Conservation (phyloP, 2,888 invertebrate species). For the Isoperla grammatica region DNA sequence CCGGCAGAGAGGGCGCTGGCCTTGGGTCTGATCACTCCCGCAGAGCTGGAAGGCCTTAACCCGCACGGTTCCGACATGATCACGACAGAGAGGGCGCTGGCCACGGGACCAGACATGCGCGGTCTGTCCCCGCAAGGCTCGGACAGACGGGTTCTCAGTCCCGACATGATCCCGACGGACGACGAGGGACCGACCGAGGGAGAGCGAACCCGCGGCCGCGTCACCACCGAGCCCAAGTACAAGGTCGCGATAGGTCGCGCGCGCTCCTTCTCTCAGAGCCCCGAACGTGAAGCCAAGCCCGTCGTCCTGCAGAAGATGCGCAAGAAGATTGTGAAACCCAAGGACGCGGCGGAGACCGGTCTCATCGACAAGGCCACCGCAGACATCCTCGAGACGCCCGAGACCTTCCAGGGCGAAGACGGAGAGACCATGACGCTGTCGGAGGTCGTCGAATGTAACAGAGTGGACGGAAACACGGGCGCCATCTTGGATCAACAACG, state of each 20-base stretch:
- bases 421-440: conserved; percentile 63
- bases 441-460: conserved; percentile 65
- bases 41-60: conserved; percentile 39
- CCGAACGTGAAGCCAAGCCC: conserved; percentile 60
- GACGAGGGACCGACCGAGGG: conserved; percentile 49
- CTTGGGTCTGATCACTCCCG: conserved; percentile 51
- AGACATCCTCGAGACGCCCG: conserved; percentile 57
- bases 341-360: conserved; percentile 71
- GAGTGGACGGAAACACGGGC: conserved; percentile 68
- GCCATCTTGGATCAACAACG: conserved; percentile 77
- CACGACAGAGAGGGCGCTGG: background rate
- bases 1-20: conserved; percentile 56
- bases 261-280: conserved; percentile 49
- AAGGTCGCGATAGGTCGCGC: conserved; percentile 58
- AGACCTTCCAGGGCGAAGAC: conserved; percentile 51
- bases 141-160: conserved; percentile 32
- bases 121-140: too few relatives aligned
- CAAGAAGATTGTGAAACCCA: conserved; percentile 66
- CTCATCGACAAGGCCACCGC: conserved; percentile 74
- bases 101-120: too few relatives aligned
- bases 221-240: conserved; percentile 61
- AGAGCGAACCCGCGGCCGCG: conserved; percentile 52
- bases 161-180: conserved; percentile 41
- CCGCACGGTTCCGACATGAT: background rate
- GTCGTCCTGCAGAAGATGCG: conserved; percentile 71